These are phyloP conservation scores for Grammomys surdaster DNA, from an alignment of 2,113 vertebrate species.

Conservation along the genomic window DNA sequence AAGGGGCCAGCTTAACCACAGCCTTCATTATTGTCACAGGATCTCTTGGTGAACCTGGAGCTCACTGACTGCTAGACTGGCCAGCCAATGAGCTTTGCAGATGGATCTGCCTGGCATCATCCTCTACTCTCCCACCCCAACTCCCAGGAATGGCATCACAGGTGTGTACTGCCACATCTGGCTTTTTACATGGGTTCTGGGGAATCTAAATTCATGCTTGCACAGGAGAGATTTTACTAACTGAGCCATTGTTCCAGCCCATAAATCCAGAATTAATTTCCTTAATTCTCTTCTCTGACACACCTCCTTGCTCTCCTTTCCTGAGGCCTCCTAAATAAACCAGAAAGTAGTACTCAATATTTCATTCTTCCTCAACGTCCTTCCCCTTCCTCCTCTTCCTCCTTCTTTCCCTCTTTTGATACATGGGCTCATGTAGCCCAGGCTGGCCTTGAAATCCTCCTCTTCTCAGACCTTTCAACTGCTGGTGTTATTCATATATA, in stretches of 20 bases:
- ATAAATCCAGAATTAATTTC: background rate
- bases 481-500: background rate
- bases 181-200: background rate
- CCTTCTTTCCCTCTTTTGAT: background rate
- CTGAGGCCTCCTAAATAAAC: background rate
- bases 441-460: background rate
- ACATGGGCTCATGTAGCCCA: background rate
- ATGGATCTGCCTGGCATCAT: background rate
- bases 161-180: background rate
- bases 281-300: background rate
- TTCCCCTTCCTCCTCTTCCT: background rate
- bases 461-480: background rate
- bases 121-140: background rate
- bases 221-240: background rate
- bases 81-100: background rate
- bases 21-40: background rate
- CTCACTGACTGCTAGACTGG: background rate
- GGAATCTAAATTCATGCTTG: background rate
- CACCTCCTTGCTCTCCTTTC: background rate
- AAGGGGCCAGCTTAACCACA: background rate
- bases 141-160: background rate
- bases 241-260: background rate
- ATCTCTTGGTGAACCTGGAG: background rate
- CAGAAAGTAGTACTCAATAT: background rate
- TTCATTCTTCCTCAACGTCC: too few species aligned